Conservation (phyloP, 1,140 invertebrate genomes). For the Belonocnema kinseyi region DNA sequence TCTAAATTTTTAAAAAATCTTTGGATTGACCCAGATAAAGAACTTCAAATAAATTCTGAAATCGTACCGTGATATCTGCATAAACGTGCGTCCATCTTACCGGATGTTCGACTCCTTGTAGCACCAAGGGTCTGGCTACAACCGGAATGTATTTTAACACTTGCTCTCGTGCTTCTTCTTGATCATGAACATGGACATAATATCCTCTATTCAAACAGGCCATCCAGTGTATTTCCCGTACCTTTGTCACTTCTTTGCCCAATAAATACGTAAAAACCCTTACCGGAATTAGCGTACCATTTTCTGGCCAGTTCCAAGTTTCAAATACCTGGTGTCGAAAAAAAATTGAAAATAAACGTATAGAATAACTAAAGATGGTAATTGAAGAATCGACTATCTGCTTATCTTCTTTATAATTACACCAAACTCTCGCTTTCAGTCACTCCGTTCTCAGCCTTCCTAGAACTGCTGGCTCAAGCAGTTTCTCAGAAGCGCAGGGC, state of each 20-base stretch:
- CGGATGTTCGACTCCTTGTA: constrained; percentile 85
- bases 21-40: background rate
- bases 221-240: constrained; percentile 94
- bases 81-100: constrained; percentile 93
- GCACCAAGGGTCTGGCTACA: constrained; percentile 90
- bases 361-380: too few relatives aligned
- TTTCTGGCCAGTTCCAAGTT: constrained; percentile 86
- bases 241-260: constrained; percentile 95
- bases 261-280: constrained; percentile 98
- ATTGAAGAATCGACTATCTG: too few relatives aligned
- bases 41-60: background rate
- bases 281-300: constrained; percentile 84
- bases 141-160: constrained; percentile 95
- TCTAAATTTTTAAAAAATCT: too few relatives aligned
- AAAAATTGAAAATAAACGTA: background rate
- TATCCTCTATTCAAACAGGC: constrained; percentile 97
- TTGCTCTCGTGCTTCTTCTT: constrained; percentile 95
- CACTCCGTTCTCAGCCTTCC: too few relatives aligned
- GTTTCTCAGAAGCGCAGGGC: too few relatives aligned
- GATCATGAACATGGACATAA: constrained; percentile 92
- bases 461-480: too few relatives aligned
- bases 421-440: too few relatives aligned
- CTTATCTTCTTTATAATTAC: too few relatives aligned
- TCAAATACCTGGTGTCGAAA: constrained; percentile 81
- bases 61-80: constrained; percentile 86